Percentiles rank a stretch among this genome's conserved stretches.
Evolutionary conservation across 2,113 vertebrate species (phyloP).

Genomic region (Bambusicola thoracicus): DNA sequence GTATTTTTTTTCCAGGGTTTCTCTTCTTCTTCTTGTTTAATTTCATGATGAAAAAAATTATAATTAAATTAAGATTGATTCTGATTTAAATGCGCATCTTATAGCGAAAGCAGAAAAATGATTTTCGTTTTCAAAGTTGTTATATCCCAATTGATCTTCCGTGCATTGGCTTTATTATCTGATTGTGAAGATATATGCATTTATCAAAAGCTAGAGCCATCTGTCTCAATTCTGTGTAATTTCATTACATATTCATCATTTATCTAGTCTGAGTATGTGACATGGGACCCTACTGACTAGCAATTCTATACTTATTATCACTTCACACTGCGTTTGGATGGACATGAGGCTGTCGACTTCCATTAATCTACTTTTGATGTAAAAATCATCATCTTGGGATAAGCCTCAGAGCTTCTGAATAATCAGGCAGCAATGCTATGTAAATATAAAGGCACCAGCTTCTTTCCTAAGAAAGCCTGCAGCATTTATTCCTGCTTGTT

Average conservation of each 20-base stretch:
- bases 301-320: constrained; percentile 77
- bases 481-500: neutral
- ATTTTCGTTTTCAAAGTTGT: constrained; percentile 75
- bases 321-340: constrained; percentile 63
- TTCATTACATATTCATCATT: constrained; percentile 79
- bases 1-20: neutral
- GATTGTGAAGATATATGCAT: constrained; percentile 78
- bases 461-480: neutral
- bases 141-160: constrained; percentile 79
- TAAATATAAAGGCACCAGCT: neutral
- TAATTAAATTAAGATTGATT: constrained; percentile 71
- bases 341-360: constrained; percentile 67
- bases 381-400: constrained; percentile 64
- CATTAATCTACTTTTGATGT: constrained; percentile 74
- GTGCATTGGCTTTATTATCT: constrained; percentile 76
- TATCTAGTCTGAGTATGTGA: constrained; percentile 72
- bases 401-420: constrained; percentile 41
- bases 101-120: constrained; percentile 71
- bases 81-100: constrained; percentile 70
- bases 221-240: constrained; percentile 80
- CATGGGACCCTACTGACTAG: constrained; percentile 64
- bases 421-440: neutral
- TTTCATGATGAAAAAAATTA: constrained; percentile 32
- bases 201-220: constrained; percentile 81
- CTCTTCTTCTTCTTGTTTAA: constrained; percentile 40